These are phyloP conservation scores for Panagrolaimus sp. DNA, from an alignment of 1,140 invertebrate genomes.

Conservation along the genomic window DNA sequence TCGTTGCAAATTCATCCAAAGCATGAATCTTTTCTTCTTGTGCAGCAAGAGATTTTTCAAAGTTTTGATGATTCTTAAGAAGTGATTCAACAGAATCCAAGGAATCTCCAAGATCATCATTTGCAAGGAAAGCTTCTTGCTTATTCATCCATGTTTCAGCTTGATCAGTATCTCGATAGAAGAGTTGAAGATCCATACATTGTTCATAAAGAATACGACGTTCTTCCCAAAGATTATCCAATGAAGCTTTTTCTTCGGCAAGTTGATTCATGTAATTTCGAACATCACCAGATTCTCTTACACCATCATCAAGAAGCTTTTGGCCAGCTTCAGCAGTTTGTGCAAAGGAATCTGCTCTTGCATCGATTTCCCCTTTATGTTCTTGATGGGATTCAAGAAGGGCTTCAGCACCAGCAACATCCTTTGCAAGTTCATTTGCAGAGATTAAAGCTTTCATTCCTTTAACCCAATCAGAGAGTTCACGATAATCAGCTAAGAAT, in stretches of 20 bases:
- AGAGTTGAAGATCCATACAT: slow-evolving; percentile 97
- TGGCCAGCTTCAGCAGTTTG: slow-evolving; percentile 79
- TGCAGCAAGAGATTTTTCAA: slow-evolving; percentile 92
- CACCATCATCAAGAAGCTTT: slow-evolving; percentile 75
- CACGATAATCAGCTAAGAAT: slow-evolving; percentile 92
- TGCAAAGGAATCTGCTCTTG: slow-evolving; percentile 86
- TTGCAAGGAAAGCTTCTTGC: slow-evolving; percentile 80
- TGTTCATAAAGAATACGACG: slow-evolving; percentile 91
- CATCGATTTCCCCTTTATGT: slow-evolving; percentile 92
- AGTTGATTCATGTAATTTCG: slow-evolving; percentile 70
- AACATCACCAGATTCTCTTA: slow-evolving; percentile 77
- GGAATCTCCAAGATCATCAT: slow-evolving; percentile 92
- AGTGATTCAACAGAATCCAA: slow-evolving; percentile 92
- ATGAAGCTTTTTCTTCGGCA: slow-evolving; percentile 73
- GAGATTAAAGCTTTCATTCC: slow-evolving; percentile 78
- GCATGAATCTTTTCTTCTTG: slow-evolving; percentile 98
- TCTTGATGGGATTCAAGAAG: slow-evolving; percentile 91
- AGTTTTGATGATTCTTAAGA: slow-evolving; percentile 98
- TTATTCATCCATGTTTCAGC: slow-evolving; percentile 59
- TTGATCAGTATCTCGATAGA: slow-evolving; percentile 68
- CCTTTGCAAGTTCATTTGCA: slow-evolving; percentile 94
- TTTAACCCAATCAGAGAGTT: slow-evolving; percentile 93
- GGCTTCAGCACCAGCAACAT: slow-evolving; percentile 94
- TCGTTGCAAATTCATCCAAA: slow-evolving; percentile 94
- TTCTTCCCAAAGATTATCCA: slow-evolving; percentile 88